Evolutionary conservation across 2,113 vertebrate species (phyloP).

Genomic region (Turdus rufiventris): DNA sequence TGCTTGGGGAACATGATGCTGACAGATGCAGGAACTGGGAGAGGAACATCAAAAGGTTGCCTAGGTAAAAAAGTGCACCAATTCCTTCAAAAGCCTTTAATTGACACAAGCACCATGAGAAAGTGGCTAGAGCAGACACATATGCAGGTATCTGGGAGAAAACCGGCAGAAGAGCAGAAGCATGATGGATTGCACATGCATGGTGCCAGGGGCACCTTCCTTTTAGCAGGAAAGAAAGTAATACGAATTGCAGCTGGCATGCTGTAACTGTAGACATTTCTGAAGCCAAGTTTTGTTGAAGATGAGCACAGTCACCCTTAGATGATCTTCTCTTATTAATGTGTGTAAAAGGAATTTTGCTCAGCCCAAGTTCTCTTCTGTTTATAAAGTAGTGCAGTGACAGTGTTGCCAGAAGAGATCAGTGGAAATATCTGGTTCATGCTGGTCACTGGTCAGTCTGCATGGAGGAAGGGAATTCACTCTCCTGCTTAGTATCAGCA

Average conservation of each 20-base stretch:
- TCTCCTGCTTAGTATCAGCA: background rate
- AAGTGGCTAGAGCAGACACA: background rate
- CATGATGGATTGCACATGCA: background rate
- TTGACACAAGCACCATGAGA: background rate
- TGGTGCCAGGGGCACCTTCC: background rate
- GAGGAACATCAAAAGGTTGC: slow-evolving; percentile 33
- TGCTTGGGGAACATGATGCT: background rate
- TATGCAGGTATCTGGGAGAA: background rate
- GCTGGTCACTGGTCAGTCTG: background rate
- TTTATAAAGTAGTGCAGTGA: background rate
- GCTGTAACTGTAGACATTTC: background rate
- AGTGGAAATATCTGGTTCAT: background rate
- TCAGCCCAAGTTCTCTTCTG: background rate
- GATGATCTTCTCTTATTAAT: background rate
- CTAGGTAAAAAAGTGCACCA: background rate
- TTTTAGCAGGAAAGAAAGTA: background rate
- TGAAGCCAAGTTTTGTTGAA: background rate
- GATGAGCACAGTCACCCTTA: background rate
- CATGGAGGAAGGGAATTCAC: background rate
- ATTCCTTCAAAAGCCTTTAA: slow-evolving; percentile 20
- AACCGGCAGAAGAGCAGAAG: background rate
- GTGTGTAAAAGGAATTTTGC: background rate
- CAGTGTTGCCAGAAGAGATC: background rate
- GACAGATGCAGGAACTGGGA: background rate
- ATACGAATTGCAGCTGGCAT: background rate